Evolutionary conservation across 2,113 vertebrate genomes (phyloP).

Genomic region (Ochotona princeps): DNA sequence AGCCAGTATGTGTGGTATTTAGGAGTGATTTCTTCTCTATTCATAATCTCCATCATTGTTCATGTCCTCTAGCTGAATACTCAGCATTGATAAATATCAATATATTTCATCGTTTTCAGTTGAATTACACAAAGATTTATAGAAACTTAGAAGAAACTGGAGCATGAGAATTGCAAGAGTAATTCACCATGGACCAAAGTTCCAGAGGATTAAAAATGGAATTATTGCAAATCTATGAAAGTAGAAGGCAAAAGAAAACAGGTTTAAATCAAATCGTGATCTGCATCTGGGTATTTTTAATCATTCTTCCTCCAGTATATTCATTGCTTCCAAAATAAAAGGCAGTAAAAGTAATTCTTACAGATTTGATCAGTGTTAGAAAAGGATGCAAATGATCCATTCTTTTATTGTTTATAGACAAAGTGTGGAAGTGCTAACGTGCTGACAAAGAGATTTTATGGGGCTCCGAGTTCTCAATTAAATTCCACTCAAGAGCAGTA

Average conservation of each 20-base stretch:
- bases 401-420: constrained; percentile 39
- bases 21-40: neutral
- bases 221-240: constrained; percentile 48
- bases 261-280: neutral
- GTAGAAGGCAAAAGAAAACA: constrained; percentile 45
- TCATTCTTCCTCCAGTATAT: neutral
- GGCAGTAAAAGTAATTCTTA: constrained; percentile 30
- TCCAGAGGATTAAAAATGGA: constrained; percentile 29
- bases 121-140: constrained; percentile 37
- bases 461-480: constrained; percentile 26
- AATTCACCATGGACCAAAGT: neutral
- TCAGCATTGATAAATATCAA: constrained; percentile 10
- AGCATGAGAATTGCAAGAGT: constrained; percentile 17
- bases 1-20: no score
- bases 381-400: neutral
- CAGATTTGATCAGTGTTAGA: neutral
- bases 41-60: neutral
- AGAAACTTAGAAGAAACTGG: constrained; percentile 24
- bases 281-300: neutral
- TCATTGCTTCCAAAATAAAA: constrained; percentile 56
- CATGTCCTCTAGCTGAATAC: neutral
- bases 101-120: neutral
- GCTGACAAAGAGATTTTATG: constrained; percentile 14
- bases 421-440: neutral
- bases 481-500: constrained; percentile 29